Percentiles rank a stretch among this genome's conserved stretches.
Conservation (phyloP, 2,888 invertebrate species). For the Allophyes oxyacanthae region DNA sequence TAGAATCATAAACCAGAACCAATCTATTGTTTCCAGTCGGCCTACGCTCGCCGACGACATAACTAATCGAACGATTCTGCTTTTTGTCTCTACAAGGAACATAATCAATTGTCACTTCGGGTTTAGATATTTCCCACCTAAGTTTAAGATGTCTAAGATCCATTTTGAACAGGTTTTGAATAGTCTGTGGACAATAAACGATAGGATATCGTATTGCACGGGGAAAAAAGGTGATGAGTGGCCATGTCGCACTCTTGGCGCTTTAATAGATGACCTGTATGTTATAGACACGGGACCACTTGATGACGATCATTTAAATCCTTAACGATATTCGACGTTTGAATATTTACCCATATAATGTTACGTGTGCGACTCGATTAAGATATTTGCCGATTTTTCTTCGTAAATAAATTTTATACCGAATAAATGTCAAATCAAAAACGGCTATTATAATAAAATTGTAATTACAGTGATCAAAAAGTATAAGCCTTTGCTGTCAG, state of each 20-base stretch:
- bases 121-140: slow-evolving; percentile 81
- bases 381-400: slow-evolving; percentile 62
- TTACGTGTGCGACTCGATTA: slow-evolving; percentile 73
- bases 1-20: slow-evolving; percentile 87
- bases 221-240: slow-evolving; percentile 87
- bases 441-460: slow-evolving; percentile 11
- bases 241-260: slow-evolving; percentile 74
- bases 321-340: slow-evolving; percentile 69
- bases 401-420: slow-evolving; percentile 15
- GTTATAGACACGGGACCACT: slow-evolving; percentile 65
- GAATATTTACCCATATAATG: slow-evolving; percentile 65
- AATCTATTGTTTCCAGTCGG: slow-evolving; percentile 85
- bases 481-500: slow-evolving; percentile 8
- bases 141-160: slow-evolving; percentile 77
- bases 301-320: slow-evolving; percentile 72
- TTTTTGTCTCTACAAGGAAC: slow-evolving; percentile 83
- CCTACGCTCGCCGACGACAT: slow-evolving; percentile 84
- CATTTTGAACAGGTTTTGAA: slow-evolving; percentile 84
- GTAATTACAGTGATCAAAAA: slow-evolving; percentile 11
- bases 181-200: slow-evolving; percentile 80
- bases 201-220: slow-evolving; percentile 86
- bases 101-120: slow-evolving; percentile 87
- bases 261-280: slow-evolving; percentile 77
- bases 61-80: slow-evolving; percentile 86
- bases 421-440: slow-evolving; percentile 17